Conservation (phyloP, 2,888 invertebrate genomes). For the Penaeus monodon region DNA sequence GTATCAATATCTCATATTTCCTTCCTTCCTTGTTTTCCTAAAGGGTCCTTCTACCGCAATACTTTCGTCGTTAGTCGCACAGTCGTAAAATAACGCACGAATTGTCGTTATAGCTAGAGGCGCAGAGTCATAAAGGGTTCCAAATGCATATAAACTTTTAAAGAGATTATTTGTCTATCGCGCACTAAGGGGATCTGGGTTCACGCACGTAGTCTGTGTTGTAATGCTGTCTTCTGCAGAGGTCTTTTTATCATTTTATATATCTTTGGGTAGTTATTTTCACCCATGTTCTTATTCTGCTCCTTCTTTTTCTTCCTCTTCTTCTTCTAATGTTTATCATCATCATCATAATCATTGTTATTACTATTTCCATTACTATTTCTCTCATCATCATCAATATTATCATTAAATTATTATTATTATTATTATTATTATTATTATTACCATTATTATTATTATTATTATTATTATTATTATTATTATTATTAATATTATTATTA, state of each 20-base stretch:
- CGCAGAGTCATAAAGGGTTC: no score
- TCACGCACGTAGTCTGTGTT: no score
- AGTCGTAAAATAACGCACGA: no score
- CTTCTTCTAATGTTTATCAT: background rate
- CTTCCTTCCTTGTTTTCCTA: no score
- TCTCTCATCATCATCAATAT: background rate
- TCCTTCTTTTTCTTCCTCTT: background rate
- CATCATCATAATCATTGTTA: background rate
- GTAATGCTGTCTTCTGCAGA: background rate
- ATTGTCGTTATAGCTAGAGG: no score
- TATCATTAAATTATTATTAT: background rate
- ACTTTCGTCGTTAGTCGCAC: no score
- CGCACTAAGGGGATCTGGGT: no score
- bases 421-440: background rate
- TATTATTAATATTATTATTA: background rate
- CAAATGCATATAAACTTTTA: no score
- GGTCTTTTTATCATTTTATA: background rate
- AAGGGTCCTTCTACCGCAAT: no score
- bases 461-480: background rate
- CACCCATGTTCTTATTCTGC: background rate
- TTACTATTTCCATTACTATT: no score
- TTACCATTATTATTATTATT: background rate
- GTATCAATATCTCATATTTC: no score
- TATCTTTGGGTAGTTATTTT: background rate
- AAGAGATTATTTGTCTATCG: no score